These are phyloP conservation scores for Crocallis elinguaria DNA, from an alignment of 2,888 invertebrate genomes.

Conservation along the genomic window DNA sequence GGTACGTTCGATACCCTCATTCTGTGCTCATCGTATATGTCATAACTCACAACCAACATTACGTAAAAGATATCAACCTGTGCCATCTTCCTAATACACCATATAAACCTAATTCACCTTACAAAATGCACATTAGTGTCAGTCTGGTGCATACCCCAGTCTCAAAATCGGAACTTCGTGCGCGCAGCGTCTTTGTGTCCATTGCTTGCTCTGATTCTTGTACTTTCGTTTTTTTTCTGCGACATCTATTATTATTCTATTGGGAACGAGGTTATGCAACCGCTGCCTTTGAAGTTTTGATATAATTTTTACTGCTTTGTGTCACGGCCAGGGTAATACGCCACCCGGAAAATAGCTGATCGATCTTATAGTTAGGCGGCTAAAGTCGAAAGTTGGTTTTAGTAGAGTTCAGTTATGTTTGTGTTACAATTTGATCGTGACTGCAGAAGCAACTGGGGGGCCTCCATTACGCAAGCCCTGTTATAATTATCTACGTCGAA, in stretches of 20 bases:
- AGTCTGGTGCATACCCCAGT: constrained; percentile 9
- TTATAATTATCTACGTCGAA: constrained; percentile 80
- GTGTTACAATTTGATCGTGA: constrained; percentile 71
- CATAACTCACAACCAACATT: neutral
- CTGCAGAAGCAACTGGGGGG: constrained; percentile 75
- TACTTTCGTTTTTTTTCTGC: constrained; percentile 81
- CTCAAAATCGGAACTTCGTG: constrained; percentile 51
- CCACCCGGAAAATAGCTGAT: constrained; percentile 20
- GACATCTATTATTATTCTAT: constrained; percentile 82
- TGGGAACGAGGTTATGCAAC: constrained; percentile 81
- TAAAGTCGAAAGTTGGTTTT: constrained; percentile 39
- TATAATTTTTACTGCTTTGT: constrained; percentile 81
- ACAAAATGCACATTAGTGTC: constrained; percentile 22
- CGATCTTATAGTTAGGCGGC: constrained; percentile 27
- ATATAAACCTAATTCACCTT: constrained; percentile 5
- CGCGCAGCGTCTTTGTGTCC: constrained; percentile 73
- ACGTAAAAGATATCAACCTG: neutral
- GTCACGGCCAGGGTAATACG: constrained; percentile 44
- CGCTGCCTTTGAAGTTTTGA: constrained; percentile 78
- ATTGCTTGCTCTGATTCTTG: constrained; percentile 77
- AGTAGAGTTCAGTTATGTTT: constrained; percentile 32
- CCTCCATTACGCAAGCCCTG: constrained; percentile 70
- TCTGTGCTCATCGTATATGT: neutral
- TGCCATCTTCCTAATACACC: neutral
- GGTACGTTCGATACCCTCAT: too few species aligned